Evolutionary conservation across 2,797 vertebrate species (phyloP).

Genomic region (Enteromius viviparus): DNA sequence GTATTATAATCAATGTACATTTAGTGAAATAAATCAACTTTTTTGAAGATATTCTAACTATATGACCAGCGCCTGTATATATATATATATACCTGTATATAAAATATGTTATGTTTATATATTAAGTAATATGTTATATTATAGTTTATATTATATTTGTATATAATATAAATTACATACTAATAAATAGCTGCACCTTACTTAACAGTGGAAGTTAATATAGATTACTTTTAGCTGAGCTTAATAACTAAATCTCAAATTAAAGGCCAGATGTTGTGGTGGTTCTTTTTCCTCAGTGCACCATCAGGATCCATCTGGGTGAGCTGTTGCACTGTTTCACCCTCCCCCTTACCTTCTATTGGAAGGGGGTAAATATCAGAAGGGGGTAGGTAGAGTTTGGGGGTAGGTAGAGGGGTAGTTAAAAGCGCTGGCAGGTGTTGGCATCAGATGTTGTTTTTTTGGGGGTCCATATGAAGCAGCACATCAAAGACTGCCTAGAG

Average conservation of each 20-base stretch:
- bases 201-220: constrained; percentile 9
- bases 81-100: no score
- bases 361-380: constrained; percentile 58
- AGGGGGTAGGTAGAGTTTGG: constrained; percentile 62
- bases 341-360: constrained; percentile 50
- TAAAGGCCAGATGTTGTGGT: constrained; percentile 47
- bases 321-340: constrained; percentile 43
- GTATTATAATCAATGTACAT: no score
- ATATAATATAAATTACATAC: no score
- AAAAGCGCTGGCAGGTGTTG: constrained; percentile 80
- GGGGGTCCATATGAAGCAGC: constrained; percentile 66
- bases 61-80: no score
- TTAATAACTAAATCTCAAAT: constrained; percentile 27
- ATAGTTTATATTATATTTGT: no score
- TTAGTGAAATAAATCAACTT: no score
- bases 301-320: constrained; percentile 51
- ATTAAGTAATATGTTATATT: no score
- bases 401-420: constrained; percentile 67
- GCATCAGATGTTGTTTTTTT: constrained; percentile 82
- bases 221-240: constrained; percentile 7
- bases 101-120: no score
- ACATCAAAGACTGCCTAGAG: constrained; percentile 76
- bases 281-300: constrained; percentile 37
- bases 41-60: no score
- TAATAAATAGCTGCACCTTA: background rate